Percentiles rank a stretch among this genome's conserved stretches.
Conservation (phyloP, 2,888 invertebrate species). For the Homarus gammarus region DNA sequence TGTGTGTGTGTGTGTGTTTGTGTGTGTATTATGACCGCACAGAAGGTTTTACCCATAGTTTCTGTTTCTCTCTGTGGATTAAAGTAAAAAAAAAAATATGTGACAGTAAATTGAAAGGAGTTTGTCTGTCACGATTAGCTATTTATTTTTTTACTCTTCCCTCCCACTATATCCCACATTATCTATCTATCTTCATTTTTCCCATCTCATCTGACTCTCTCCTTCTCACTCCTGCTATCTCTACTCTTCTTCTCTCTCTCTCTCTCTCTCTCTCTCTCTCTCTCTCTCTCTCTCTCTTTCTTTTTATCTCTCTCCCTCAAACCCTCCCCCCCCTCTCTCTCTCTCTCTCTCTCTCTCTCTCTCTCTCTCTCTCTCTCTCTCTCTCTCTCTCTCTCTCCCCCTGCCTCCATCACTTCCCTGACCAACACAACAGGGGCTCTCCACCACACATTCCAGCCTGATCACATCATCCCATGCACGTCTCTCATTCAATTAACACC, state of each 20-base stretch:
- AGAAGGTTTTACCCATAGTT: too few relatives aligned
- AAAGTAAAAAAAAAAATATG: too few relatives aligned
- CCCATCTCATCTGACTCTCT: constrained; percentile 15
- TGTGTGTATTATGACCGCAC: neutral
- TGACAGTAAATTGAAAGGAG: too few relatives aligned
- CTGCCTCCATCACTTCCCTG: constrained; percentile 4
- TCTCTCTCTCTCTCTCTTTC: constrained; percentile 16
- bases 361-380: neutral
- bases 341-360: neutral
- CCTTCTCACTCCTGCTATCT: too few relatives aligned
- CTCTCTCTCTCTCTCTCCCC: neutral
- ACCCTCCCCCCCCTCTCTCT: neutral
- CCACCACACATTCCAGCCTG: neutral
- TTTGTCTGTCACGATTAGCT: too few relatives aligned
- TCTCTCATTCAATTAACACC: constrained; percentile 59
- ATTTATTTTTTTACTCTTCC: too few relatives aligned
- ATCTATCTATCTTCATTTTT: too few relatives aligned
- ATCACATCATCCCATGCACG: constrained; percentile 55
- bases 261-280: constrained; percentile 9
- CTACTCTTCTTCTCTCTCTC: too few relatives aligned
- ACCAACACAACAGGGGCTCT: constrained; percentile 11
- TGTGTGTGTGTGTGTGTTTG: constrained; percentile 19
- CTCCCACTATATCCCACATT: too few relatives aligned
- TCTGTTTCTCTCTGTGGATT: too few relatives aligned
- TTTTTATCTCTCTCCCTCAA: constrained; percentile 2